Conservation (phyloP, 2,797 vertebrate genomes). For the Coccyzus lansbergi region DNA sequence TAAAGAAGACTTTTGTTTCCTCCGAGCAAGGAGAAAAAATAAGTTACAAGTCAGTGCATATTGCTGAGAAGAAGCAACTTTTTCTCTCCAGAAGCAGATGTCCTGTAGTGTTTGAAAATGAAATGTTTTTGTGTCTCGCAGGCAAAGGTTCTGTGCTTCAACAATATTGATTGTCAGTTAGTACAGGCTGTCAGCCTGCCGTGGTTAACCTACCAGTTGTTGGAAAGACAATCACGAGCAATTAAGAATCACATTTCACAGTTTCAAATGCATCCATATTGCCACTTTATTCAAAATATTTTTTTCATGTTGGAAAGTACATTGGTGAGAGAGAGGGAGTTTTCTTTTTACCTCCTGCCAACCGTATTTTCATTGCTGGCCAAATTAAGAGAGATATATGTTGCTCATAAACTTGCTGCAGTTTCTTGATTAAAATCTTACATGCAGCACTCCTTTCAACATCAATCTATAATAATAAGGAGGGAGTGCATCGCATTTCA, state of each 20-base stretch:
- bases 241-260: constrained; percentile 70
- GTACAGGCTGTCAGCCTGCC: constrained; percentile 68
- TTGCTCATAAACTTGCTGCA: constrained; percentile 63
- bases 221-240: constrained; percentile 67
- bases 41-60: constrained; percentile 65
- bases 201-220: constrained; percentile 71
- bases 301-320: constrained; percentile 36
- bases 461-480: constrained; percentile 62
- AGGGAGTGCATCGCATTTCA: constrained; percentile 8
- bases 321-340: constrained; percentile 41
- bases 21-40: constrained; percentile 48
- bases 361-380: constrained; percentile 54
- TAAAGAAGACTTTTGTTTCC: constrained; percentile 72
- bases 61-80: constrained; percentile 61
- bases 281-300: constrained; percentile 66
- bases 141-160: constrained; percentile 69
- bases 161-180: constrained; percentile 71
- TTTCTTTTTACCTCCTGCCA: constrained; percentile 34
- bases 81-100: constrained; percentile 69
- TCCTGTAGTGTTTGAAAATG: constrained; percentile 71
- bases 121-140: constrained; percentile 68
- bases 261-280: constrained; percentile 70
- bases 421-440: constrained; percentile 69
- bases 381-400: constrained; percentile 69
- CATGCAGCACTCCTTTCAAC: constrained; percentile 49